A percentile compares a stretch with the other conserved stretches of the same genome.
Conservation (phyloP, 1,140 invertebrate genomes). For the Drosophila paulistorum region DNA sequence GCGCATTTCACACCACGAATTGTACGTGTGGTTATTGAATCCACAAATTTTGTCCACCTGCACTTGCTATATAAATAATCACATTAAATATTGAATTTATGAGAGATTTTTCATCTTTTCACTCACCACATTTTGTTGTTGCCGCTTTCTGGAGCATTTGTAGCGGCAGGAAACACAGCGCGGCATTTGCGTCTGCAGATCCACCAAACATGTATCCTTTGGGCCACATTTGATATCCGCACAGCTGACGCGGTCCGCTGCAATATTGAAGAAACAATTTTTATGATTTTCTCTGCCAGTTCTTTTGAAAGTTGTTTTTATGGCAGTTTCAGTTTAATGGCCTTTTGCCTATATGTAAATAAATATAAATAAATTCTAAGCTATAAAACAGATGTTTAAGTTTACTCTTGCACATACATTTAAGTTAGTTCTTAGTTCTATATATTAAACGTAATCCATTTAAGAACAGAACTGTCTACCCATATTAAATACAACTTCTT, state of each 20-base stretch:
- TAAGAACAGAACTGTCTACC: too few species aligned
- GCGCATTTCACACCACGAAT: constrained; percentile 94
- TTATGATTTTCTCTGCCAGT: constrained; percentile 47
- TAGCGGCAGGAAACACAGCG: constrained; percentile 90
- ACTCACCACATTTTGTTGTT: constrained; percentile 56
- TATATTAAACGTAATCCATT: background rate
- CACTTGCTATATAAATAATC: constrained; percentile 25
- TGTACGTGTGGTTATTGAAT: constrained; percentile 92
- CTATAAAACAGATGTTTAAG: background rate
- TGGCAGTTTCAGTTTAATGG: constrained; percentile 68
- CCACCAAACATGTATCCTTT: constrained; percentile 90
- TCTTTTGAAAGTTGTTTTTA: constrained; percentile 45
- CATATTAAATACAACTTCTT: too few species aligned
- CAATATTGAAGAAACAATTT: constrained; percentile 62
- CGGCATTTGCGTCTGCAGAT: constrained; percentile 88
- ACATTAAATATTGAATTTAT: constrained; percentile 3
- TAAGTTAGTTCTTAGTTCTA: background rate
- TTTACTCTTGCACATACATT: background rate
- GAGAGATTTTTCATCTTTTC: background rate
- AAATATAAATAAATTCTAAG: constrained; percentile 14
- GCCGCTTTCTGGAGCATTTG: constrained; percentile 78
- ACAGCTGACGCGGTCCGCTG: constrained; percentile 88
- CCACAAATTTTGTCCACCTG: constrained; percentile 87
- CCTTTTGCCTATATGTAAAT: constrained; percentile 1
- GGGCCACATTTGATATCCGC: constrained; percentile 88